Evolutionary conservation across 2,888 invertebrate genomes (phyloP), one percentile per base, ranked within the genome.

Genomic region (Mythimna lalbum): DNA sequence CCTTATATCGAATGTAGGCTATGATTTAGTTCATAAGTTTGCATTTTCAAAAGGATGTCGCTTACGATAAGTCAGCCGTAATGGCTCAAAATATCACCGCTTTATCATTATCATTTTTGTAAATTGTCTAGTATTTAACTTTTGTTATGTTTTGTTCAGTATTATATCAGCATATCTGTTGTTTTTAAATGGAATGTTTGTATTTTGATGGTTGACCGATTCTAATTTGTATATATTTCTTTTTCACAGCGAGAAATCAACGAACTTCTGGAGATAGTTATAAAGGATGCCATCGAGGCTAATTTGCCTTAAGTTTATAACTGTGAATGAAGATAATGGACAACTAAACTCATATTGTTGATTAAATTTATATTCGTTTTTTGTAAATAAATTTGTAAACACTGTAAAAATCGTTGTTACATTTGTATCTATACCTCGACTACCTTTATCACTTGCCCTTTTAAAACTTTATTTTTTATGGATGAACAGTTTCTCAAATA

Each of bases 211-310:
- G 47, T 19, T 1, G 55, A 56, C 1, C 12, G 10, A 21, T 27
- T 7, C 2, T 39, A 47, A 75, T 27, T 19, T 27, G 21, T 21
- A 10, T 49, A 19, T 12, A 14, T 62, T 57, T 19, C 49, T 63
- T n/a, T 2, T 47, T 83, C 79, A 27, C 72, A 82, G 82, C 52
- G 50, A 7, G 82, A 82, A 68, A 79, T 82, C 56, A 83, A 82
- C 33, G 63, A 83, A 52, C 76, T 82, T 2, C 52, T 82, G 12
- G 82, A 79, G 63, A 79, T 83, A 4, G 6, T 83, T 14, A 39
- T 83, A 10, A 5, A 73, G 62, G 73, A 82, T 1, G 0, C 87
- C 5, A 59, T 82, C 10, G 80, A 88, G 4, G 73, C 72, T 3
- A 63, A 78, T 31, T 56, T 86, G 50, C 17, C 17, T 83, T 59